phyloP scores from a whole-genome alignment of 2,113 vertebrate genomes.

The Poeciliopsis turrubarensis region DNA sequence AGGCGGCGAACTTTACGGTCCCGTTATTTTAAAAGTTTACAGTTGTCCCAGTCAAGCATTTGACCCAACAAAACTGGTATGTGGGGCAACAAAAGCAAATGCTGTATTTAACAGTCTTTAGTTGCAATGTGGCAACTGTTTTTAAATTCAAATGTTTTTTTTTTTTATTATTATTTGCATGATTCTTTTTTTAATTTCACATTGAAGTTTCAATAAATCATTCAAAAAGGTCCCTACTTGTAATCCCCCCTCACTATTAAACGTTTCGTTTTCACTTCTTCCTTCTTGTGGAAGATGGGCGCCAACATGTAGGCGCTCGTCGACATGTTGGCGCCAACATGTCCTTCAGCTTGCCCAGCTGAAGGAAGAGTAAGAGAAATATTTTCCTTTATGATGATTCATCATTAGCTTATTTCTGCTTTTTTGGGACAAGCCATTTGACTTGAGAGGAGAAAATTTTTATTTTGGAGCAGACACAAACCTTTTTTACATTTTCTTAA shows the following conservation, averaged over 20 bases:
- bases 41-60: not conserved
- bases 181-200: not conserved
- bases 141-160: not conserved
- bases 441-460: too few relatives aligned
- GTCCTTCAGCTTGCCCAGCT: not conserved
- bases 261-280: not conserved
- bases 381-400: too few relatives aligned
- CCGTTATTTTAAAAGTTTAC: not conserved
- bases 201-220: slow-evolving; percentile 41
- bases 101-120: not conserved
- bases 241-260: too few relatives aligned
- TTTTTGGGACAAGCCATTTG: too few relatives aligned
- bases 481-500: too few relatives aligned
- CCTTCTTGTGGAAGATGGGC: not conserved
- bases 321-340: too few relatives aligned
- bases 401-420: too few relatives aligned
- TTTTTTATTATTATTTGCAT: not conserved
- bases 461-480: too few relatives aligned
- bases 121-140: not conserved
- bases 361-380: not conserved
- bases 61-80: not conserved
- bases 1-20: not conserved
- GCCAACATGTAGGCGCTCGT: slow-evolving; percentile 11
- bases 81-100: not conserved
- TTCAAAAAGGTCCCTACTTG: not conserved